Evolutionary conservation across 2,888 invertebrate genomes (phyloP), one percentile per base, ranked within the genome.

Genomic region (Halictus quadricinctus): DNA sequence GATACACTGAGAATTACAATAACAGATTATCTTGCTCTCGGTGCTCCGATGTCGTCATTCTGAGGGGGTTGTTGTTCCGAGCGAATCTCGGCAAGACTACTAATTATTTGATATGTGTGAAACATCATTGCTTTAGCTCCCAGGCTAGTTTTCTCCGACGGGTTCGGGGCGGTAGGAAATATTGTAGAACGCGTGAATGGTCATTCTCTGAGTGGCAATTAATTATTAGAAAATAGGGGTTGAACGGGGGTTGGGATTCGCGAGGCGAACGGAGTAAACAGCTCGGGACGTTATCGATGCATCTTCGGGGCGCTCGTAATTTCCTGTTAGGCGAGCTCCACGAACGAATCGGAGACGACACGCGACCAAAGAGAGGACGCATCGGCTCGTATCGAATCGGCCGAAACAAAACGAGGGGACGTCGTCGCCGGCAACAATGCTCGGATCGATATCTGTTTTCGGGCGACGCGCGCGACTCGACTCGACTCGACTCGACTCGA

Each of bases 361-460:
- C 81, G 29, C 64, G 80, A 60, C 60, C 58, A 72, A 60, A 70
- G 36, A 12, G 36, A 36, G 36, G 48, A 81, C 36, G 80, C 69
- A 41, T 69, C 81, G 70, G 46, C 46, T 15, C 46, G 58, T 13
- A 12, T 54, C 25, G 79, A 75, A 48, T 69, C 75, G 66, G 36
- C 25, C 3, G 75, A 84, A 84, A 84, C 84, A 84, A 79, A 84
- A 84, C 85, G 75, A n/a, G 66, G 25, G 41, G 12, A n/a, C 60
- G 70, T 41, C 60, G 70, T 41, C 29, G 48, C 13, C 48, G 46
- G 72, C 79, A 48, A 84, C 84, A 84, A 84, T 84, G 36, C 13
- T 48, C n/a, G 58, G 79, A 69, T 84, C 84, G 84, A 84, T 84
- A 84, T 84, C 85, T 21, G 75, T 84, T 84, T 84, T 84, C 72